phyloP scores from a whole-genome alignment of 2,888 invertebrate species.

The Euzophera pinguis region DNA sequence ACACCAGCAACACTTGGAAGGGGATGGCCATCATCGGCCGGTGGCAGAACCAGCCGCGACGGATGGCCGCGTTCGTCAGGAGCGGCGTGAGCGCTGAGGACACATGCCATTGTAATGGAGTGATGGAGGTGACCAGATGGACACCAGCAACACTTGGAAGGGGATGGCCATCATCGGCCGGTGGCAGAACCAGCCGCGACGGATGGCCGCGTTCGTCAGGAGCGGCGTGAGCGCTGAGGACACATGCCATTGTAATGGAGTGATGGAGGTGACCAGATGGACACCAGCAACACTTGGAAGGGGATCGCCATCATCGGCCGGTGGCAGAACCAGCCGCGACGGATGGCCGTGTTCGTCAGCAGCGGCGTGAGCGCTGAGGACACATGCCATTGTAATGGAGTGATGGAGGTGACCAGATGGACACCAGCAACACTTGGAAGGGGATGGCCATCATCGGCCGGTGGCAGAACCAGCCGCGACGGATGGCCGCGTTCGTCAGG shows the following conservation, averaged over 20 bases:
- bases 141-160: constrained; percentile 85
- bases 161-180: constrained; percentile 49
- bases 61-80: constrained; percentile 83
- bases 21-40: constrained; percentile 49
- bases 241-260: neutral
- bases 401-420: constrained; percentile 92
- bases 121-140: constrained; percentile 92
- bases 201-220: constrained; percentile 83
- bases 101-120: constrained; percentile 78
- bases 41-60: constrained; percentile 49
- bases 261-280: constrained; percentile 90
- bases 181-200: constrained; percentile 49
- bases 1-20: constrained; percentile 85
- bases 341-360: constrained; percentile 82
- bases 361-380: constrained; percentile 85
- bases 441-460: constrained; percentile 49
- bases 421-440: constrained; percentile 85
- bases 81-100: constrained; percentile 85
- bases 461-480: constrained; percentile 49
- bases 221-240: constrained; percentile 85
- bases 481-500: constrained; percentile 83
- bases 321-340: constrained; percentile 49
- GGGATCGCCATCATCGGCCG: constrained; percentile 49
- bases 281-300: constrained; percentile 85
- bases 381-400: constrained; percentile 78